Conservation (phyloP, 2,888 invertebrate genomes). For the Carcina quercana region DNA sequence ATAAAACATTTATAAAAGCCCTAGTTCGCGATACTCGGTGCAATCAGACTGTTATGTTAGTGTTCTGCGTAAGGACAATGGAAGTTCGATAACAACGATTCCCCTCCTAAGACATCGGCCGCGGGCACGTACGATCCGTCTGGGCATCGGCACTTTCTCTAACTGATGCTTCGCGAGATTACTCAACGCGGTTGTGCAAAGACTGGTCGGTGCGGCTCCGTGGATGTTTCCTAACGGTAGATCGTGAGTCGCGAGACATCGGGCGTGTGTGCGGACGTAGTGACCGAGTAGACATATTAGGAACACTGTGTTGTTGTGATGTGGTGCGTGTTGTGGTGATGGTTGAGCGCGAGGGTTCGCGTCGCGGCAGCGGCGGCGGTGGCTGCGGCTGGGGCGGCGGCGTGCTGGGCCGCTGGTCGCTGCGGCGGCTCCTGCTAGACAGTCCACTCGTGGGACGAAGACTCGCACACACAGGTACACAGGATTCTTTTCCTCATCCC, state of each 20-base stretch:
- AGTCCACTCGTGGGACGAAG: constrained; percentile 81
- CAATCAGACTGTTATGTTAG: background rate
- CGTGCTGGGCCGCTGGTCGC: constrained; percentile 76
- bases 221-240: constrained; percentile 46
- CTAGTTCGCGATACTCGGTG: no score
- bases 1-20: no score
- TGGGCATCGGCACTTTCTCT: constrained; percentile 61
- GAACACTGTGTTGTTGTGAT: constrained; percentile 42
- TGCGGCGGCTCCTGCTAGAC: constrained; percentile 80
- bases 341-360: constrained; percentile 46
- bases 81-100: constrained; percentile 31
- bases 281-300: constrained; percentile 20
- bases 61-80: constrained; percentile 23
- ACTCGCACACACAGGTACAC: constrained; percentile 67
- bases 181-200: constrained; percentile 58
- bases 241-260: constrained; percentile 32
- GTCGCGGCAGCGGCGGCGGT: constrained; percentile 51
- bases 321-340: constrained; percentile 47
- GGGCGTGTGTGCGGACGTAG: constrained; percentile 28
- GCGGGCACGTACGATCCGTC: constrained; percentile 36
- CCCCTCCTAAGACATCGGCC: constrained; percentile 38
- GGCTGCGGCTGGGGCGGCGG: constrained; percentile 66
- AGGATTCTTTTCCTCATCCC: no score
- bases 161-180: constrained; percentile 55
- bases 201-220: constrained; percentile 28